These are phyloP conservation scores for Drosophila fuyamai DNA, from an alignment of 1,140 invertebrate genomes.

Conservation along the genomic window DNA sequence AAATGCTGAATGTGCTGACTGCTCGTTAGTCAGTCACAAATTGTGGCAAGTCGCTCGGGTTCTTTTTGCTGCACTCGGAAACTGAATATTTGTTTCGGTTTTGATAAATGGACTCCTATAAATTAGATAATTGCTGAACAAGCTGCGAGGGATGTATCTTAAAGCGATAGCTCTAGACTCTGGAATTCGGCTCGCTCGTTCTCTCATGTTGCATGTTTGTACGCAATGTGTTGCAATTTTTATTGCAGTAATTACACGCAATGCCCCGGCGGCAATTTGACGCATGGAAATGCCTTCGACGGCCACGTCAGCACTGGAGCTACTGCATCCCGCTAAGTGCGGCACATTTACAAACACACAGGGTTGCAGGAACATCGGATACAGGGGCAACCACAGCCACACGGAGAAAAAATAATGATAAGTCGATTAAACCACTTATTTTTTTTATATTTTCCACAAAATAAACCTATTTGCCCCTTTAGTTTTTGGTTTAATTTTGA, in stretches of 20 bases:
- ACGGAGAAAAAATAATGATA: not conserved
- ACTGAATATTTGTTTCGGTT: constrained; percentile 73
- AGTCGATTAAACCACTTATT: too few relatives aligned
- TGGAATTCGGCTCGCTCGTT: constrained; percentile 9
- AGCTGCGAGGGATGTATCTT: constrained; percentile 25
- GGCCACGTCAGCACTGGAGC: constrained; percentile 58
- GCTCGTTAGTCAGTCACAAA: constrained; percentile 74
- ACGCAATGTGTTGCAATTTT: constrained; percentile 82
- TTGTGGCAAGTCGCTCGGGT: constrained; percentile 44
- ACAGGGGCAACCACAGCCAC: not conserved
- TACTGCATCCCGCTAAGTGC: constrained; percentile 57
- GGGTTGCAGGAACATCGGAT: not conserved
- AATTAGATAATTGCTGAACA: constrained; percentile 75
- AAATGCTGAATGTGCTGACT: constrained; percentile 46
- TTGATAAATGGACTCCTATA: constrained; percentile 76
- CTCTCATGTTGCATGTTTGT: constrained; percentile 70
- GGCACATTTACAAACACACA: constrained; percentile 65
- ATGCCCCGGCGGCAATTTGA: constrained; percentile 78
- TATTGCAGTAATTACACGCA: constrained; percentile 81
- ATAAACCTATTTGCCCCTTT: too few relatives aligned
- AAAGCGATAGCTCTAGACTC: constrained; percentile 9
- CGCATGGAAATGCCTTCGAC: constrained; percentile 79
- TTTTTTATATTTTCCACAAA: too few relatives aligned
- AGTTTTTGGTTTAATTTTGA: too few relatives aligned
- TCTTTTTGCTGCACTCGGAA: constrained; percentile 35